Evolutionary conservation across 2,113 vertebrate genomes (phyloP), one percentile per base, ranked within the genome.

Genomic region (Cepphus grylle): DNA sequence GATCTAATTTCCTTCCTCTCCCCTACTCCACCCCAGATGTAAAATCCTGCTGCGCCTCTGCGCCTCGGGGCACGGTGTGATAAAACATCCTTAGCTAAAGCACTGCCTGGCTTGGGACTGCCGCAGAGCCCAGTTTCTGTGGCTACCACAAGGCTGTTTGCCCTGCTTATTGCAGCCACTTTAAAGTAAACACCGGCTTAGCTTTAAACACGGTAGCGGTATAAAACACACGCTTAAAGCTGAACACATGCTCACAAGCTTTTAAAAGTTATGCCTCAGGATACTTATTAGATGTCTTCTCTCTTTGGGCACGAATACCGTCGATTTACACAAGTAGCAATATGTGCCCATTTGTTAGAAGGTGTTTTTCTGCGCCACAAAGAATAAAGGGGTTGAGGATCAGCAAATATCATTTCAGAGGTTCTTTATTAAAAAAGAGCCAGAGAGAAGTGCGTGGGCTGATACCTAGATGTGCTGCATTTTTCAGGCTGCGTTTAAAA

Each of bases 41-140:
- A 53, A 94, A 92, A 79, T 72, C 45, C 45, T 76, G 34, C 42
- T 43, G 73, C 49, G 30, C 2, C 26, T 62, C 29, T 62, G 32
- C 0, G 0, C 36, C 30, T 66, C 0, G 0, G 55, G 69, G 36
- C 63, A 78, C 17, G 25, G 26, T 5, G n/a, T 40, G 29, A 30
- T 32, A 42, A 53, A 73, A 29, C 30, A 27, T 8, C 20, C 15
- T 78, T 5, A 21, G 49, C 42, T 49, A 12, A n/a, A 4, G 12
- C 19, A 2, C 36, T 81, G 47, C 69, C 29, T 14, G 52, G 30
- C 69, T 94, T 65, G 62, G 58, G 58, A 52, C 12, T 1, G 1
- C 74, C 69, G 52, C 43, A 18, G 53, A 69, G 50, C 26, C 29
- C 26, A 0, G 42, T 30, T 52, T 22, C 29, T 19, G 32, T 45